Base-by-base conservation (phyloP, 2,113 vertebrate species). In the Lathamus discolor region DNA sequence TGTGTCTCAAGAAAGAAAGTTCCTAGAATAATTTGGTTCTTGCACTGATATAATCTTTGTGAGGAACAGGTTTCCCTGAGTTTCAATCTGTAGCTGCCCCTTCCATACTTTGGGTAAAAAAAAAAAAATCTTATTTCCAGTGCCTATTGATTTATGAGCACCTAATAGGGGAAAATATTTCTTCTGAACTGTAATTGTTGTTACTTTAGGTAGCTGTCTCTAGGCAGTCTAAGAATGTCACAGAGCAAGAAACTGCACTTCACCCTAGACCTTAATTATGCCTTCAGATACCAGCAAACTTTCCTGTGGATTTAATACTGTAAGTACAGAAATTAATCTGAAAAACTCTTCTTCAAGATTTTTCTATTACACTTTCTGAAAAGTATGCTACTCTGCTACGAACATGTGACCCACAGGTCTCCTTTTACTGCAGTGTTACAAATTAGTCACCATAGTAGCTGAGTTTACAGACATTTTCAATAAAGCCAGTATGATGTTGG, bases 191-290 rank as follows among this genome's bases (percentile, higher is more conserved):
- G 5, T 35, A 61, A 20, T 35, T 8, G 64, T 43, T 80, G 17
- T 51, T 85, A 4, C 28, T 76, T 83, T 83, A 66, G 18, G 14
- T 29, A 59, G 3, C 18, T 33, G 86, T 29, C 6, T 76, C 8
- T 76, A 39, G 35, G 39, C 12, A 57, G 23, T 15, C 17, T 68
- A 35, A 70, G 14, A 10, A 39, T 35, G 48, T 59, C 19, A 46
- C 15, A 46, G 51, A 70, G 9, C 20, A 79, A 57, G 24, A 75
- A 85, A 37, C 19, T 28, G 18, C 5, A 9, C 22, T 69, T 92
- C 35, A 37, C 10, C 2, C 0, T n/a, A 25, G 33, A 51, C 27
- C 1, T 69, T 18, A 76, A 27, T 7, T 77, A 4, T 37, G 17
- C 11, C 28, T 51, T 69, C 33, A 63, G 28, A 43, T 31, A 19